These are phyloP conservation scores for Ploceus nigricollis DNA, from an alignment of 2,113 vertebrate genomes.

Conservation along the genomic window DNA sequence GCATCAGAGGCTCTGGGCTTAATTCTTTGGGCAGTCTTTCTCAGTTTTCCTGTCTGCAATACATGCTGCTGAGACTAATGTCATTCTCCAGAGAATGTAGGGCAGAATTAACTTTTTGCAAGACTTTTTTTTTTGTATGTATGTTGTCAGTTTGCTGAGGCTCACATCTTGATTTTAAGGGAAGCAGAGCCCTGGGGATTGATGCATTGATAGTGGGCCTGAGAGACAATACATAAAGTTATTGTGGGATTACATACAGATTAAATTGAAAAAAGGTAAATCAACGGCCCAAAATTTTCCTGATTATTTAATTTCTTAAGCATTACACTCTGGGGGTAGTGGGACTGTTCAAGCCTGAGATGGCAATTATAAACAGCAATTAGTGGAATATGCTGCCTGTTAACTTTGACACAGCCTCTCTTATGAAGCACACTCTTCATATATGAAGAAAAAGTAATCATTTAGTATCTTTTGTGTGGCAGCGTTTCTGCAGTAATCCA, in stretches of 20 bases:
- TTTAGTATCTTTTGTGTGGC: not conserved
- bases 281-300: not conserved
- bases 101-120: not conserved
- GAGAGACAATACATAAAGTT: not conserved
- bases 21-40: not conserved
- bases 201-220: not conserved
- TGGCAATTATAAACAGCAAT: not conserved
- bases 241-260: not conserved
- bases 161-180: not conserved
- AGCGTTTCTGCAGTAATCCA: not conserved
- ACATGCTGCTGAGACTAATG: not conserved
- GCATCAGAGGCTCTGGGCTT: not conserved
- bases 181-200: not conserved
- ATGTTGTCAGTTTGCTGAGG: not conserved
- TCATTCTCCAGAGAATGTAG: not conserved
- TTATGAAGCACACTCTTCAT: not conserved
- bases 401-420: not conserved
- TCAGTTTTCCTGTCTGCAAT: not conserved
- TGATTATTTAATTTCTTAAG: not conserved
- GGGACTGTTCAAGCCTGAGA: not conserved
- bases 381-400: not conserved
- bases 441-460: not conserved
- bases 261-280: not conserved
- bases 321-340: not conserved
- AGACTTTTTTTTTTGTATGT: not conserved